Percentiles rank a stretch among this genome's conserved stretches.
Evolutionary conservation across 2,888 invertebrate genomes (phyloP).

Genomic region (Resseliella maxima): DNA sequence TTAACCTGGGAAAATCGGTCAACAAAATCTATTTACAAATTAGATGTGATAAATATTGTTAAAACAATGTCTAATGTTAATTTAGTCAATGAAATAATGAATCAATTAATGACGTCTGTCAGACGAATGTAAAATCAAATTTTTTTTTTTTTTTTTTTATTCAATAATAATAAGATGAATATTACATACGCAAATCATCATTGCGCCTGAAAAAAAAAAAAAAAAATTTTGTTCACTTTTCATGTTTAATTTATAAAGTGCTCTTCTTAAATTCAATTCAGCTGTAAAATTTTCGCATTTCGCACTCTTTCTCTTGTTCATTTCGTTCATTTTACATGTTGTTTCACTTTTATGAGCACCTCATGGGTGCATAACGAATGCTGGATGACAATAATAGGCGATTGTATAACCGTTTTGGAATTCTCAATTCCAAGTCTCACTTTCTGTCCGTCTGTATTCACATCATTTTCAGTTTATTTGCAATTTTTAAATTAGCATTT

Average conservation of each 20-base stretch:
- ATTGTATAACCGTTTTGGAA: background rate
- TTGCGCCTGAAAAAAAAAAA: no score
- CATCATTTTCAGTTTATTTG: background rate
- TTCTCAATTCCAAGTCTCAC: background rate
- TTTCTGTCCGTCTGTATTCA: constrained; percentile 17
- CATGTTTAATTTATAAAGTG: background rate
- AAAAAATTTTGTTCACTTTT: no score
- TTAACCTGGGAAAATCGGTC: background rate
- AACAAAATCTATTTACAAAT: background rate
- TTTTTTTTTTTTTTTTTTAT: background rate
- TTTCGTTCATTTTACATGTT: background rate
- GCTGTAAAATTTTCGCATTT: background rate
- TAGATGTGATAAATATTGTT: no score
- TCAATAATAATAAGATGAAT: background rate
- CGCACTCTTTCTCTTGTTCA: background rate
- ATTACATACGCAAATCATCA: background rate
- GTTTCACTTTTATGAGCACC: background rate
- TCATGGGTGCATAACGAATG: constrained; percentile 6
- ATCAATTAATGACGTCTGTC: background rate
- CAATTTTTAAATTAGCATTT: background rate
- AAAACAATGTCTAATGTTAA: no score
- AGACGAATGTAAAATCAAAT: background rate
- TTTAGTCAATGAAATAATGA: no score
- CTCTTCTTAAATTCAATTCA: background rate
- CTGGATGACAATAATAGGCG: background rate